Conservation (phyloP, 2,797 vertebrate genomes). For the Melanotaenia maccullochi region DNA sequence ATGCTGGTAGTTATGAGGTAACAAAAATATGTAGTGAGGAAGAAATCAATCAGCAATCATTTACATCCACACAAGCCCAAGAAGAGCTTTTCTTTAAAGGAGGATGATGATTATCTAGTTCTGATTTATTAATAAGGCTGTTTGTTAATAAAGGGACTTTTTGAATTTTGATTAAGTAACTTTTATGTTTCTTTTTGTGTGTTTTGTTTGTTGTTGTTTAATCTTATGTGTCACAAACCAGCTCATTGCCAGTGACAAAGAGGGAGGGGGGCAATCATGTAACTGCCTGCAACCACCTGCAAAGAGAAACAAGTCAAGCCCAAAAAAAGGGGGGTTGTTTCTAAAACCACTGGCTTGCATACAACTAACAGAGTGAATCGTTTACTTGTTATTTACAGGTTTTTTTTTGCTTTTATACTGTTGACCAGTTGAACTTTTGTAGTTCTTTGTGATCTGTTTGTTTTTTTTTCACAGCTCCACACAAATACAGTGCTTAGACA, state of each 20-base stretch:
- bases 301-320: not conserved
- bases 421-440: not conserved
- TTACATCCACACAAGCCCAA: not conserved
- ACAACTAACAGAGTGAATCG: not conserved
- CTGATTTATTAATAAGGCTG: no score
- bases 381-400: not conserved
- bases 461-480: not conserved
- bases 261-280: not conserved
- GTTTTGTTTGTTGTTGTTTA: no score
- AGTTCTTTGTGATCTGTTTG: not conserved
- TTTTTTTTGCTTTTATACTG: not conserved
- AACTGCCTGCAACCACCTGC: not conserved
- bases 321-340: not conserved
- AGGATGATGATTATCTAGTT: not conserved
- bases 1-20: not conserved
- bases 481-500: not conserved
- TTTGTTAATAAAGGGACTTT: not conserved
- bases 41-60: not conserved
- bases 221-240: not conserved
- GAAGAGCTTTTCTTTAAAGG: not conserved
- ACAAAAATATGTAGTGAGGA: not conserved
- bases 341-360: not conserved
- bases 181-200: not conserved
- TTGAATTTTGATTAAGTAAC: no score
- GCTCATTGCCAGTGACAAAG: not conserved